Evolutionary conservation across 35 echinoderm and acorn worm species (phyloP), one percentile per base, ranked within the genome.

Genomic region (Anneissia japonica): DNA sequence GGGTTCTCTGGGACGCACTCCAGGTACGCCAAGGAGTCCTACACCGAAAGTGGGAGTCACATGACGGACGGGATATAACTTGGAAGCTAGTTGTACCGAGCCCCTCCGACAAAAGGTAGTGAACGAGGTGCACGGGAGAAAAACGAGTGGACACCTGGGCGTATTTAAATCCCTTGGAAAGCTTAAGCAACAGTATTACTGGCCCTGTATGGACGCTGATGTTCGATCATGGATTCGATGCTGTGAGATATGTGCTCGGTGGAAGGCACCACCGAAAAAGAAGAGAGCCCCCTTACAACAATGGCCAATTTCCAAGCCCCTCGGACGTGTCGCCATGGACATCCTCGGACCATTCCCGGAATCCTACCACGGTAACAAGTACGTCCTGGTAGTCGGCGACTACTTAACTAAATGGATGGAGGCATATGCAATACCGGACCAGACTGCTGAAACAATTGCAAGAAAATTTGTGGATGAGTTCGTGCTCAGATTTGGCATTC

Each of bases 331-430:
- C 28, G 91, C 91, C 11, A 56, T 93, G 31, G 91, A 93, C n/a
- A n/a, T n/a, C n/a, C n/a, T n/a, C n/a, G n/a, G n/a, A 7, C 87
- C 92, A 0, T 72, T 93, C 26, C 87, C 88, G 19, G 55, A 77
- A 5, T 86, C 87, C 4, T 75, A 93, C 26, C 35, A 87, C 36
- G 92, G 87, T 16, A 90, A 93, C 30, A 19, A 77, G 74, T 86
- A 86, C 37, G 56, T 86, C 74, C 36, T 93, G 28, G 37, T 85
- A 6, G 56, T 82, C 31, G 82, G 86, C 0, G 85, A 92, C 39
- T 92, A 92, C 35, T 77, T 83, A 30, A 92, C 80, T 4, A 92
- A 92, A 73, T 89, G 86, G 87, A 79, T 77, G 46, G 87, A 89
- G 46, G 82, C 86, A 0, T 93, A 76, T 37, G 29, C 82, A 23